A percentile compares a stretch with the other conserved stretches of the same genome.
These are phyloP conservation scores for Cyclura pinguis DNA, from an alignment of 2,797 vertebrate species.

Conservation along the genomic window DNA sequence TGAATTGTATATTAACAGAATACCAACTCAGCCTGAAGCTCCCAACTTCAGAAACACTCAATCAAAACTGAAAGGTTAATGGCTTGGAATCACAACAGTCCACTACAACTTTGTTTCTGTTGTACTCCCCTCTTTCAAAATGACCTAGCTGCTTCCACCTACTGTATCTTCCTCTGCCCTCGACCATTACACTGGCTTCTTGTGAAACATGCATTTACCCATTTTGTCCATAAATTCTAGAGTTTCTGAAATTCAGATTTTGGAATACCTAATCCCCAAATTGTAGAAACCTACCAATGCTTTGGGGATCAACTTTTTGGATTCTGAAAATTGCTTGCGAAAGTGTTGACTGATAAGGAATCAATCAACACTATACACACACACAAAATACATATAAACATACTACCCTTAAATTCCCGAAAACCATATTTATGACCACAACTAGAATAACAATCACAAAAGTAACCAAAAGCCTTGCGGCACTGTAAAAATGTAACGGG, in stretches of 20 bases:
- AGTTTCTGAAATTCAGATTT: neutral
- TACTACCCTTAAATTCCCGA: neutral
- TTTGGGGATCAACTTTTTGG: neutral
- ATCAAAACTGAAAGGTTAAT: too few relatives aligned
- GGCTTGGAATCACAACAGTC: too few relatives aligned
- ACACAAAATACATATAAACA: neutral
- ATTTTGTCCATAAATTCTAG: slow-evolving; percentile 8
- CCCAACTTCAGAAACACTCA: too few relatives aligned
- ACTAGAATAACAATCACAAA: neutral
- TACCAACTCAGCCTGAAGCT: too few relatives aligned
- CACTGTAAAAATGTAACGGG: neutral
- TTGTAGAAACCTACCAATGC: neutral
- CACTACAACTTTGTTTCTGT: too few relatives aligned
- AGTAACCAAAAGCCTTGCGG: neutral
- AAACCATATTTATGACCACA: neutral
- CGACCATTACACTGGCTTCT: too few relatives aligned
- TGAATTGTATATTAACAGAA: too few relatives aligned
- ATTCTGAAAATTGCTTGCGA: neutral
- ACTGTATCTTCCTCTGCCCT: too few relatives aligned
- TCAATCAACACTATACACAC: neutral
- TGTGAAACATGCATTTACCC: neutral
- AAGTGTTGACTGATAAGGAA: neutral
- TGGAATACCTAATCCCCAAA: neutral
- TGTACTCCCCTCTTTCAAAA: too few relatives aligned
- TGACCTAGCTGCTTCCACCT: too few relatives aligned